A percentile compares a stretch with the other conserved stretches of the same genome.
These are phyloP conservation scores for Otocyon megalotis DNA, from an alignment of 2,113 vertebrate species.

Conservation along the genomic window DNA sequence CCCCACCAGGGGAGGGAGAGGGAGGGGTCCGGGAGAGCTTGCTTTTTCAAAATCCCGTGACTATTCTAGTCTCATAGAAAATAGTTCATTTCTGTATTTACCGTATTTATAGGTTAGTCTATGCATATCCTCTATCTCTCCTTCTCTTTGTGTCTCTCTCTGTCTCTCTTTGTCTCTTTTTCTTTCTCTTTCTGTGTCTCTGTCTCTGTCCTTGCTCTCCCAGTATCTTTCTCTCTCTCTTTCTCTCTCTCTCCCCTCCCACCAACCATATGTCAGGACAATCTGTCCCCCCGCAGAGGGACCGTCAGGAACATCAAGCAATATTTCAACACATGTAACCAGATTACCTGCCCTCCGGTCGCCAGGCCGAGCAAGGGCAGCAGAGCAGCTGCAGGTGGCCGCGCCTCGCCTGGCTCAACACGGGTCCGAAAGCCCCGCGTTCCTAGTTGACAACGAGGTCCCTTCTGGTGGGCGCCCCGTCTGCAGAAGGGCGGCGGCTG, in stretches of 20 bases:
- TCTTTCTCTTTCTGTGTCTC: background rate
- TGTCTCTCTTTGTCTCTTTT: background rate
- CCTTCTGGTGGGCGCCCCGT: fast-evolving
- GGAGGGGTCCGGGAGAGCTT: background rate
- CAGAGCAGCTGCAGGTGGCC: background rate
- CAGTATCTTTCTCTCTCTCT: background rate
- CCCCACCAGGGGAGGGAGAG: fast-evolving
- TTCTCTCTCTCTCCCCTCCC: background rate
- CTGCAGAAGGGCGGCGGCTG: background rate
- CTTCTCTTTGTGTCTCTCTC: background rate
- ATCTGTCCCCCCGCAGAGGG: background rate
- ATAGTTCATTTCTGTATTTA: background rate
- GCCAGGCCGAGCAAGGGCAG: background rate
- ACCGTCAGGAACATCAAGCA: background rate
- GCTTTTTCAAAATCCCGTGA: background rate
- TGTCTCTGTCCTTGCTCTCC: background rate
- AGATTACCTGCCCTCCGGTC: background rate
- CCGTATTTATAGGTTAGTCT: background rate
- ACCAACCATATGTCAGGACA: background rate
- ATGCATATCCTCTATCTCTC: background rate
- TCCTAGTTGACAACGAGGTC: background rate
- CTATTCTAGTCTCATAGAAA: background rate
- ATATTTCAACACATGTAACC: background rate
- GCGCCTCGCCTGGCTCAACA: fast-evolving
- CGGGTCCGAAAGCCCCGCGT: background rate